Percentiles rank a stretch among this genome's conserved stretches.
Conservation (phyloP, 2,888 invertebrate genomes). For the Meta bourneti region DNA sequence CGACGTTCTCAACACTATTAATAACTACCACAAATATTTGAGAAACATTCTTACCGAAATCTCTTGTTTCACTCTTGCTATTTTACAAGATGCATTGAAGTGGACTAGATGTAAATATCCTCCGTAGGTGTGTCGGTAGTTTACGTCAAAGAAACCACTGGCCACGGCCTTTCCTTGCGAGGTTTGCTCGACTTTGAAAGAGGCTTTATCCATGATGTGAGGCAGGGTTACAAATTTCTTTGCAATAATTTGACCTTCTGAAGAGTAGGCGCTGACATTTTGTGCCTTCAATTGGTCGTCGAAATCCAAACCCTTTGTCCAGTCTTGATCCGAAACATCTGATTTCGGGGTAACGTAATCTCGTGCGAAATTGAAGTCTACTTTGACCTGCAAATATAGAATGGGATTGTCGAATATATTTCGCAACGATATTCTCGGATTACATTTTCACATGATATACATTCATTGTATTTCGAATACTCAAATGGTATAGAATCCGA, state of each 20-base stretch:
- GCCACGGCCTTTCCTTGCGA: not conserved
- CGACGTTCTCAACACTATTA: too few species aligned
- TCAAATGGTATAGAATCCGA: too few species aligned
- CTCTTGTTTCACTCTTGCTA: not conserved
- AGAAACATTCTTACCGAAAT: not conserved
- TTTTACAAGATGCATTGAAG: not conserved
- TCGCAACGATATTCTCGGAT: too few species aligned
- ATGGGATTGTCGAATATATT: not conserved
- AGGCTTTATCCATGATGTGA: constrained; percentile 15
- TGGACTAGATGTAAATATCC: not conserved
- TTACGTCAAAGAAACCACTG: not conserved
- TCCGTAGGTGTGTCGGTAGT: constrained; percentile 34
- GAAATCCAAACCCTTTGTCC: not conserved
- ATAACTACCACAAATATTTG: too few species aligned
- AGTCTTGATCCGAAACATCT: not conserved
- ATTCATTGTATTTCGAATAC: too few species aligned
- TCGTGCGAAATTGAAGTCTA: not conserved
- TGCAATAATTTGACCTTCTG: not conserved
- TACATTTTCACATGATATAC: too few species aligned
- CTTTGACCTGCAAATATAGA: constrained; percentile 11
- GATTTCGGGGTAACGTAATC: not conserved
- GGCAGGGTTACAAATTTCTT: not conserved
- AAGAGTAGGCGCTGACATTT: not conserved
- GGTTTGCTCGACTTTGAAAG: not conserved
- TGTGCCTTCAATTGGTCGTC: not conserved